Percentiles rank a stretch among this genome's conserved stretches.
Conservation (phyloP, 2,888 invertebrate genomes). For the Drepanosiphum platanoidis region DNA sequence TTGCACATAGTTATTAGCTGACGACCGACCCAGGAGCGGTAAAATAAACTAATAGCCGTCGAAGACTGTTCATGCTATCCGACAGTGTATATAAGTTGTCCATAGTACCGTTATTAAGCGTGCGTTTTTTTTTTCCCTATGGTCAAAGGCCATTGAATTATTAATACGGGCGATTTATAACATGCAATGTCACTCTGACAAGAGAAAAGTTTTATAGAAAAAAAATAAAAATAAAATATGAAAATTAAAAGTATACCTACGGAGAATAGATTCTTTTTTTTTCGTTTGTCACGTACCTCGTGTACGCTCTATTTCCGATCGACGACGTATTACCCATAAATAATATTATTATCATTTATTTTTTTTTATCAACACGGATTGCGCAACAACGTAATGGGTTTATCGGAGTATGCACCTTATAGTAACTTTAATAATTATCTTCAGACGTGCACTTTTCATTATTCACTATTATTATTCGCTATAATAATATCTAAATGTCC, state of each 20-base stretch:
- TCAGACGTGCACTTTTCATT: no score
- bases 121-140: conserved; percentile 34
- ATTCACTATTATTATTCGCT: no score
- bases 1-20: conserved; percentile 48
- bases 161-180: conserved; percentile 48
- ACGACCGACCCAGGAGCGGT: conserved; percentile 31
- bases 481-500: no score
- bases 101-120: conserved; percentile 35
- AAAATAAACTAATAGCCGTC: conserved; percentile 39
- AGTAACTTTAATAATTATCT: no score
- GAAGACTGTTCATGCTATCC: conserved; percentile 43
- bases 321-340: no score
- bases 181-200: conserved; percentile 56
- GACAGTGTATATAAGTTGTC: not conserved
- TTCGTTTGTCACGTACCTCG: not conserved
- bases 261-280: not conserved
- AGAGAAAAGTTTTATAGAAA: conserved; percentile 40
- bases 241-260: not conserved
- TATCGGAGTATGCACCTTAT: no score
- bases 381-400: no score
- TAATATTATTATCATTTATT: no score
- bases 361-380: no score
- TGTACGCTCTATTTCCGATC: no score
- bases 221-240: conserved; percentile 9
- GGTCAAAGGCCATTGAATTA: conserved; percentile 57